phyloP scores from a whole-genome alignment of 2,888 invertebrate species.

The Xanthia togata region DNA sequence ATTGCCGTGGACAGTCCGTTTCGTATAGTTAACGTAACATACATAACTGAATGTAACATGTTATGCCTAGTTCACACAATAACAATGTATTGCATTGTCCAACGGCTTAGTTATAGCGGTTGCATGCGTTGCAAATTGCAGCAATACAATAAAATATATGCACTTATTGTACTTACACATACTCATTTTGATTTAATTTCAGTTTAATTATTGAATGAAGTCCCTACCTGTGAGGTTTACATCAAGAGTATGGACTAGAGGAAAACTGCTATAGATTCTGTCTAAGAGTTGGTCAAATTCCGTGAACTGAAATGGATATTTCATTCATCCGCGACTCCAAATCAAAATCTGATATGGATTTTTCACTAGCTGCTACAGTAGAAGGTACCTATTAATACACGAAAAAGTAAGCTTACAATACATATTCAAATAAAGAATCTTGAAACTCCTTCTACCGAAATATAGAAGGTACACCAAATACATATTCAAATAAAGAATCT shows the following conservation, averaged over 20 bases:
- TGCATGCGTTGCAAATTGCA: constrained; percentile 41
- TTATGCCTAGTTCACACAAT: constrained; percentile 52
- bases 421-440: neutral
- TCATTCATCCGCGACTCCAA: neutral
- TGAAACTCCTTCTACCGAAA: too few species aligned
- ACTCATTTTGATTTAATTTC: too few species aligned
- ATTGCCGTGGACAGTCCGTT: constrained; percentile 37
- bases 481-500: neutral
- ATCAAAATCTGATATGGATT: neutral
- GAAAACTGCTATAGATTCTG: neutral
- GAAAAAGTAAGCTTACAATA: too few species aligned
- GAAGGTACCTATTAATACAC: too few species aligned
- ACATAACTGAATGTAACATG: constrained; percentile 38
- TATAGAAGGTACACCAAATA: too few species aligned
- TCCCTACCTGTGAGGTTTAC: too few species aligned
- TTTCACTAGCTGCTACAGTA: too few species aligned
- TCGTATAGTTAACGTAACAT: constrained; percentile 22
- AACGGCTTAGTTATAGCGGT: constrained; percentile 3
- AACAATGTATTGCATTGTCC: constrained; percentile 62
- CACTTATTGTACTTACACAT: too few species aligned
- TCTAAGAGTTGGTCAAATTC: neutral
- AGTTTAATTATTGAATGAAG: too few species aligned
- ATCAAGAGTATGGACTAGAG: too few species aligned
- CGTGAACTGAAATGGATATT: too few species aligned
- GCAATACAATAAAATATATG: neutral